Percentiles rank a stretch among this genome's conserved stretches.
phyloP scores from a whole-genome alignment of 2,797 vertebrate species.

The Paedocypris micromegethes region DNA sequence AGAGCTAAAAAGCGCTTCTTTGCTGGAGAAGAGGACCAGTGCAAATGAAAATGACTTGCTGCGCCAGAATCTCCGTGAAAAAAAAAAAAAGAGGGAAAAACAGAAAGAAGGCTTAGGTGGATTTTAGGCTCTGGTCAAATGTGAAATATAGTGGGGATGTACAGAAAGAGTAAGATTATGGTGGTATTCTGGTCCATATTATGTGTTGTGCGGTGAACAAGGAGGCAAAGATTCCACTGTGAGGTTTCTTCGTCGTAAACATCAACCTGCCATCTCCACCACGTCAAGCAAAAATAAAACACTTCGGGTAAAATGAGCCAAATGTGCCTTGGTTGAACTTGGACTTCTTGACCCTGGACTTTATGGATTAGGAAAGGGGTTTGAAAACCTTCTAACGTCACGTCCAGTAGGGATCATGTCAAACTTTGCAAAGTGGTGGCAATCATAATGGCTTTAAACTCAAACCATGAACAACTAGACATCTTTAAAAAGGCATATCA shows the following conservation, averaged over 20 bases:
- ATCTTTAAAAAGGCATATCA: not conserved
- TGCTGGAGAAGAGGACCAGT: slow-evolving; percentile 16
- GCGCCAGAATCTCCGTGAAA: not conserved
- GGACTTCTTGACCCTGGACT: not conserved
- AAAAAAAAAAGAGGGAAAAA: not conserved
- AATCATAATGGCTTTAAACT: no score
- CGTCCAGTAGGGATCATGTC: no score
- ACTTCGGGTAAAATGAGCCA: slow-evolving; percentile 1
- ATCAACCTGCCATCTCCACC: slow-evolving; percentile 2
- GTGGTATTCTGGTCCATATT: slow-evolving; percentile 19
- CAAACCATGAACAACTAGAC: no score
- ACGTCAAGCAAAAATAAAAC: slow-evolving; percentile 3
- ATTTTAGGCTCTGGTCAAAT: slow-evolving; percentile 30
- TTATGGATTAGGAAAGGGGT: no score
- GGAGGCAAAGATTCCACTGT: not conserved
- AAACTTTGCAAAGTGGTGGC: no score
- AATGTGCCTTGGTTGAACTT: not conserved
- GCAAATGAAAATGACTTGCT: slow-evolving; percentile 19
- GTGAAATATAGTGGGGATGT: not conserved
- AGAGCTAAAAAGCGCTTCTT: slow-evolving; percentile 19
- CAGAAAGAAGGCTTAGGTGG: slow-evolving; percentile 1
- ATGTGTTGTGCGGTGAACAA: slow-evolving; percentile 9
- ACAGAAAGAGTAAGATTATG: slow-evolving; percentile 15
- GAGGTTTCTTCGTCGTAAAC: slow-evolving; percentile 10
- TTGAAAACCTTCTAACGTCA: no score